phyloP scores from a whole-genome alignment of 2,888 invertebrate genomes.

The Amphipyra berbera region DNA sequence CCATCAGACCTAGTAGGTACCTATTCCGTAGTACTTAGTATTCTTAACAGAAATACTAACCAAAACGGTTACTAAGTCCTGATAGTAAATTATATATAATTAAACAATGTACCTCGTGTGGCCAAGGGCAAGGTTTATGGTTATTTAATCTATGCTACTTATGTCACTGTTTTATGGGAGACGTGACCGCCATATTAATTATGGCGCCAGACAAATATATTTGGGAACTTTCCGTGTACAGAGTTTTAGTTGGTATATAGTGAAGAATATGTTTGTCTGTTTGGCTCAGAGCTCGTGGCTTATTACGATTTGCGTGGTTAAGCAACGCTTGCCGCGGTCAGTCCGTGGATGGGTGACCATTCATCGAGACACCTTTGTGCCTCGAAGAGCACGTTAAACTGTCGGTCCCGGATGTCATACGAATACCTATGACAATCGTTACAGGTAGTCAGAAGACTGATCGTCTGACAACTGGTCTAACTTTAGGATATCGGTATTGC shows the following conservation, averaged over 20 bases:
- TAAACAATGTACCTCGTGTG: conserved; percentile 34
- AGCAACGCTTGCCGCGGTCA: no score
- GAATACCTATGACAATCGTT: no score
- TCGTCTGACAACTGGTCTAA: no score
- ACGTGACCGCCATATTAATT: conserved; percentile 49
- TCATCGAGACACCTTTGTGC: no score
- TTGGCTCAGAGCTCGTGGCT: no score
- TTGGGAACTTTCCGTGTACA: conserved; percentile 35
- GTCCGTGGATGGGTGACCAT: no score
- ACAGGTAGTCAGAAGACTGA: no score
- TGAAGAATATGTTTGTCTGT: conserved; percentile 21
- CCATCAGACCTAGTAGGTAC: neutral
- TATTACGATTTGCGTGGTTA: no score
- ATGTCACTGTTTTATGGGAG: conserved; percentile 60
- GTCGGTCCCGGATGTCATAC: no score
- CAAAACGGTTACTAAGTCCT: conserved; percentile 26
- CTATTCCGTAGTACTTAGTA: conserved; percentile 16
- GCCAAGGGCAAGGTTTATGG: conserved; percentile 77
- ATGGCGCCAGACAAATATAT: conserved; percentile 50
- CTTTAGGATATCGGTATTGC: no score
- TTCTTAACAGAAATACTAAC: conserved; percentile 31
- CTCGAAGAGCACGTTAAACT: no score
- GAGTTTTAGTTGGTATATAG: neutral
- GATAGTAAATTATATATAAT: conserved; percentile 55
- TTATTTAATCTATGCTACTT: conserved; percentile 74